A percentile compares a stretch with the other conserved stretches of the same genome.
Evolutionary conservation across 1,140 invertebrate genomes (phyloP).

Genomic region (Rhyzopertha dominica): DNA sequence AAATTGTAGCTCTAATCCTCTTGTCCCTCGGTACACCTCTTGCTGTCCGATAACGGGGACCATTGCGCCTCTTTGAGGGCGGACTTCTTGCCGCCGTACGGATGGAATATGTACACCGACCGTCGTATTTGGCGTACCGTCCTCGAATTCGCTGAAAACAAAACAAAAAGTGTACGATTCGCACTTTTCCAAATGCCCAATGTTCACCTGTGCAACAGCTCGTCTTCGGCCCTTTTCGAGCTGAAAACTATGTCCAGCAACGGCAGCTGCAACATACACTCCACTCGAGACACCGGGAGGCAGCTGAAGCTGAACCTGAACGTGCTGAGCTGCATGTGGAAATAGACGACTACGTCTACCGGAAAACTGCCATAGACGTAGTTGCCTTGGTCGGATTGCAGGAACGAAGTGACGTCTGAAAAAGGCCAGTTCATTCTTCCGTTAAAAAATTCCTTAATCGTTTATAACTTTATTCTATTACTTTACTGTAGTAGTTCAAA

Average conservation of each 20-base stretch:
- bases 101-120: slow-evolving; percentile 96
- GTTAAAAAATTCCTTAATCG: too few species aligned
- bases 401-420: slow-evolving; percentile 51
- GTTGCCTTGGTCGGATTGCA: slow-evolving; percentile 55
- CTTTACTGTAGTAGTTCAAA: too few species aligned
- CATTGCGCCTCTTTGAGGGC: slow-evolving; percentile 75
- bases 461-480: too few species aligned
- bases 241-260: slow-evolving; percentile 91
- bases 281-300: slow-evolving; percentile 89
- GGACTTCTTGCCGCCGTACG: slow-evolving; percentile 87
- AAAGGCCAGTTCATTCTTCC: slow-evolving; percentile 83
- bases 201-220: slow-evolving; percentile 47
- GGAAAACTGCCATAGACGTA: slow-evolving; percentile 92
- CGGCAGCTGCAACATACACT: slow-evolving; percentile 93
- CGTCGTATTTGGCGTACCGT: slow-evolving; percentile 49
- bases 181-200: too few species aligned
- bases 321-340: slow-evolving; percentile 95
- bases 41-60: slow-evolving; percentile 82
- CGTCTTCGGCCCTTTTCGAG: slow-evolving; percentile 79
- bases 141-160: slow-evolving; percentile 52
- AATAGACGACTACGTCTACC: slow-evolving; percentile 97
- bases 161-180: too few species aligned
- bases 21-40: too few species aligned
- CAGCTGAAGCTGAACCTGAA: slow-evolving; percentile 95
- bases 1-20: too few species aligned